Evolutionary conservation across 2,888 invertebrate species (phyloP), one percentile per base, ranked within the genome.

Genomic region (Oligia latruncula): DNA sequence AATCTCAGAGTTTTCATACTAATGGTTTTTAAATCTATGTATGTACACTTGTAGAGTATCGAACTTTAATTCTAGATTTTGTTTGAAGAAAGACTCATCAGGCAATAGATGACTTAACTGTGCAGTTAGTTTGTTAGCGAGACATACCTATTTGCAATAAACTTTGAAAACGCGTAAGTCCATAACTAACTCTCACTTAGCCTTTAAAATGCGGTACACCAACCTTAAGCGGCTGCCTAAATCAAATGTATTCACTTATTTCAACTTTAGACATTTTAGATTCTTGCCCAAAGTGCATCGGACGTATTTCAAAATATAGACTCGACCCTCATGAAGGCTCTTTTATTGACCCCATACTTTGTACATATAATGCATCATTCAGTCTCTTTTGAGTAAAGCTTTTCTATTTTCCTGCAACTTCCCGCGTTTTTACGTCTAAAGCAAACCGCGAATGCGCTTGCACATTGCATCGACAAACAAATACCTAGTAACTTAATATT

Each of bases 1-100:
- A 89, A 86, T 71, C 71, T 71, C 62, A 78, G 52, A 88, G 55
- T 66, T 85, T 74, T 84, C 60, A 67, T 78, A 78, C 23, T 76
- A 84, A 84, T 73, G 46, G 52, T 77, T 72, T 75, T 23, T 77
- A 71, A 78, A 82, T 80, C 52, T 77, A n/a, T 65, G n/a, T 77
- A n/a, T 65, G n/a, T 13, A 23, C 55, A 2, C n/a, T n/a, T n/a
- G n/a, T n/a, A n/a, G n/a, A n/a, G 17, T 74, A 40, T 40, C 2
- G 29, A 55, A 29, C 9, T 74, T 43, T 17, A 67, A 46, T 52
- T 35, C 8, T 43, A 82, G 49, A n/a, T 49, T 58, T 64, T 55
- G 20, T 52, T 79, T 64, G 17, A 29, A 70, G 2, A 9, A 35
- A n/a, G 8, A 64, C 1, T 20, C 8, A 15, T 55, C 20, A 52